Base-by-base conservation (phyloP, 2,797 vertebrate genomes). In the Sebastes paucispinis region DNA sequence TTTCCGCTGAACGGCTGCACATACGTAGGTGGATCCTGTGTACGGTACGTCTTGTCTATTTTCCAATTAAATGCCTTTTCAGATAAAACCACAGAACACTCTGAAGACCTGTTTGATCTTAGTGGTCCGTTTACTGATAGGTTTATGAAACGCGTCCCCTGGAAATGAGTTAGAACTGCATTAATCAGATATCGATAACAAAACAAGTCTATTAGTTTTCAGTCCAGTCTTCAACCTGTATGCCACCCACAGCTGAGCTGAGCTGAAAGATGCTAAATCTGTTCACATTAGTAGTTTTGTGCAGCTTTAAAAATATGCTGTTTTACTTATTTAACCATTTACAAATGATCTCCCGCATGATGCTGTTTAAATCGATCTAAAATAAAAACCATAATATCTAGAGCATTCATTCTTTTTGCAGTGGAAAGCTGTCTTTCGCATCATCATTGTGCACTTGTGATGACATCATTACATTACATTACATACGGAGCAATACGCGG, bases 11-110 rank as follows among this genome's bases (percentile, higher is more conserved):
- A 22, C 54, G 63, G 24, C 73, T 47, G 69, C 34, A 34, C 60
- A 12, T 47, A 50, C 43, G 18, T 71, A 87, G 80, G 80, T 88
- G 80, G 50, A 65, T 52, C 27, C 11, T n/a, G 39, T 31, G 14
- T 66, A 27, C 67, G 39, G 58, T 8, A 34, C 1, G 31, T 63
- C 69, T 27, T 52, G 50, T n/a, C 50, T 52, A n/a, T 62, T 60
- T 31, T 10, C 31, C 66, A 62, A 77, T 85, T 75, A 75, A 74
- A 82, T 2, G 57, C 24, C 63, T 57, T 70, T 55, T 75, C 34
- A 70, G 54, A 77, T 71, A n/a, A 83, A 79, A 27, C 50, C 68
- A 14, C 50, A 60, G 1, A 27, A 16, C 69, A 20, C 3, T 24
- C 24, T 55, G 60, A 68, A 36, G 60, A 7, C n/a, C 4, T 10